phyloP scores from a whole-genome alignment of 2,797 vertebrate species.

The Champsocephalus gunnari region DNA sequence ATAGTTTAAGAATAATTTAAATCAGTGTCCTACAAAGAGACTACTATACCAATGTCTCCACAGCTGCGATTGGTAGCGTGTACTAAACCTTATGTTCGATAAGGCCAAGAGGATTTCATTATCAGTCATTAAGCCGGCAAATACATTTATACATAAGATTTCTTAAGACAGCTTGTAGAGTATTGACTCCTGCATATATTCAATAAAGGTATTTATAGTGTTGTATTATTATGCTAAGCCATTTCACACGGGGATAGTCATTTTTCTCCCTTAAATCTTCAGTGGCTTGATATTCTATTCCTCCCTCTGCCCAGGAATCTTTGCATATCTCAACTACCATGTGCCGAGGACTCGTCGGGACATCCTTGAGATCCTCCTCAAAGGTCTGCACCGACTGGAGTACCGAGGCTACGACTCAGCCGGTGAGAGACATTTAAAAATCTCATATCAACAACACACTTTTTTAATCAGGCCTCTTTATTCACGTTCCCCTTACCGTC shows the following conservation, averaged over 20 bases:
- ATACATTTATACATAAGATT: no score
- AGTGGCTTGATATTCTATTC: constrained; percentile 3
- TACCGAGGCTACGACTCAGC: constrained; percentile 99
- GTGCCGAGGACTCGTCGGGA: constrained; percentile 95
- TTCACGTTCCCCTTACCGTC: neutral
- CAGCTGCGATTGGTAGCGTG: no score
- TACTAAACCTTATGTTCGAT: no score
- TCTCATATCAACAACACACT: constrained; percentile 4
- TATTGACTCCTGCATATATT: neutral
- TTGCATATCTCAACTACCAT: constrained; percentile 99
- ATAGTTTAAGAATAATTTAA: no score
- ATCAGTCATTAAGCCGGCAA: no score
- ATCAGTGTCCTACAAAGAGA: no score
- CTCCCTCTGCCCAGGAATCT: constrained; percentile 88
- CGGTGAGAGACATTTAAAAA: constrained; percentile 79
- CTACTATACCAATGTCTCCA: no score
- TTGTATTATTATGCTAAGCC: neutral
- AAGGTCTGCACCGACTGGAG: constrained; percentile 94
- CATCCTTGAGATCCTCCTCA: constrained; percentile 97
- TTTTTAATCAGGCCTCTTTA: constrained; percentile 25
- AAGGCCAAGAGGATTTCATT: no score
- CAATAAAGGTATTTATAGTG: neutral
- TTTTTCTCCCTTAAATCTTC: neutral
- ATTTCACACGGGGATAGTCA: neutral
- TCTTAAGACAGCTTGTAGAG: no score